A percentile compares a stretch with the other conserved stretches of the same genome.
These are phyloP conservation scores for Gambelia wislizenii DNA, from an alignment of 2,797 vertebrate species.

Conservation along the genomic window DNA sequence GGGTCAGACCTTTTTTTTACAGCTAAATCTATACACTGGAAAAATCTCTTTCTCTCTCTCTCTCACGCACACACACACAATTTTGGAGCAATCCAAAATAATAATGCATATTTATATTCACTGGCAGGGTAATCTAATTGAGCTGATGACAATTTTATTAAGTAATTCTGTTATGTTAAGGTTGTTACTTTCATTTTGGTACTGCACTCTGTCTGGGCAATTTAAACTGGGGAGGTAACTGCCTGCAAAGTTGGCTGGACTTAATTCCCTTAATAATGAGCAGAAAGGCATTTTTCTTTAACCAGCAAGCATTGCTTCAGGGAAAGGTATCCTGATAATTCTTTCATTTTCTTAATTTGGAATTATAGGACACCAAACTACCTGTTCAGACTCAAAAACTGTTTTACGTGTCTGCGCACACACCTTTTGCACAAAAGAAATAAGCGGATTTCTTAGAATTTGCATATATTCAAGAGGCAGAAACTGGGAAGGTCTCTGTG, in stretches of 20 bases:
- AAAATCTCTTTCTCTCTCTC: too few species aligned
- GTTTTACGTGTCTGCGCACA: neutral
- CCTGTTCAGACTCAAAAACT: neutral
- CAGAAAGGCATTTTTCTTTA: slow-evolving; percentile 19
- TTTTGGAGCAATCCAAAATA: neutral
- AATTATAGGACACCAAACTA: neutral
- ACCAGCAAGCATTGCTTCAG: neutral
- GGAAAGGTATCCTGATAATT: neutral
- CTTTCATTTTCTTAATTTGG: neutral
- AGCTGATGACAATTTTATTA: neutral
- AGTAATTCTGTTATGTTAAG: neutral
- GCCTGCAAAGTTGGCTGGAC: neutral
- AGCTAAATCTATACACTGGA: neutral
- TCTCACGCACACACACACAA: neutral
- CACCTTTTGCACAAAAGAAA: neutral
- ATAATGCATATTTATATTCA: neutral
- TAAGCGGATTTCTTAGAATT: neutral
- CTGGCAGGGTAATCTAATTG: neutral
- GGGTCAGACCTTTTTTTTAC: neutral
- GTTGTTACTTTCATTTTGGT: slow-evolving; percentile 3
- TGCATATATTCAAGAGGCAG: neutral
- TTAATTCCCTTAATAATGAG: neutral
- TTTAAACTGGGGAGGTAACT: neutral
- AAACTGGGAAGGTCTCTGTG: neutral
- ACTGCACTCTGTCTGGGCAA: neutral